These are phyloP conservation scores for Tyria jacobaeae DNA, from an alignment of 2,888 invertebrate genomes.

Conservation along the genomic window DNA sequence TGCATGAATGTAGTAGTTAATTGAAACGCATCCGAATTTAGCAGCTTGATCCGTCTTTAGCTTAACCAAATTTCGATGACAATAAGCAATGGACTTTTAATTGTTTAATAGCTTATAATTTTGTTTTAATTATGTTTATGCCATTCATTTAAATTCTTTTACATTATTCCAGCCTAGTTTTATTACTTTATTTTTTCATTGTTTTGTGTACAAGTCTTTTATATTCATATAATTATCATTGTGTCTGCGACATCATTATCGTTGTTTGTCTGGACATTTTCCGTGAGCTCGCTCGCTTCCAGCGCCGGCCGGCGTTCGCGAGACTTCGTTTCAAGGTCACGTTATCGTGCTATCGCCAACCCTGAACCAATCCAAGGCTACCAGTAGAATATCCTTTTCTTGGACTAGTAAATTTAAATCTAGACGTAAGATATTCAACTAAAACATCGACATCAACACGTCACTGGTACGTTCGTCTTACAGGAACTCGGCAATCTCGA, in stretches of 20 bases:
- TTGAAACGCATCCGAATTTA: slow-evolving; percentile 78
- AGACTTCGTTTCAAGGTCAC: slow-evolving; percentile 81
- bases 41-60: slow-evolving; percentile 53
- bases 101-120: not conserved
- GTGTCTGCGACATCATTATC: slow-evolving; percentile 70
- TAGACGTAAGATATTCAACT: slow-evolving; percentile 44
- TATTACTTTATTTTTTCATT: slow-evolving; percentile 65
- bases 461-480: slow-evolving; percentile 71
- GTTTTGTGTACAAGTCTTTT: slow-evolving; percentile 44
- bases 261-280: slow-evolving; percentile 82
- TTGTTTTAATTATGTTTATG: not conserved
- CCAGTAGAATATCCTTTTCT: slow-evolving; percentile 56
- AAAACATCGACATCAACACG: slow-evolving; percentile 57
- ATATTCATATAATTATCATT: slow-evolving; percentile 58
- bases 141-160: slow-evolving; percentile 27
- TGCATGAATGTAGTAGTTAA: slow-evolving; percentile 74
- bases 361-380: slow-evolving; percentile 77
- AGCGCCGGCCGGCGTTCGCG: slow-evolving; percentile 81
- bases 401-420: slow-evolving; percentile 37
- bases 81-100: slow-evolving; percentile 15
- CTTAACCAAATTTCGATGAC: slow-evolving; percentile 18
- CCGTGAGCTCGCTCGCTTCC: slow-evolving; percentile 75
- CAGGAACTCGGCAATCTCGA: slow-evolving; percentile 83
- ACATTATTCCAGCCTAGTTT: slow-evolving; percentile 45
- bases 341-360: slow-evolving; percentile 84